phyloP scores from a whole-genome alignment of 2,797 vertebrate species.

The Sebastes cheni region DNA sequence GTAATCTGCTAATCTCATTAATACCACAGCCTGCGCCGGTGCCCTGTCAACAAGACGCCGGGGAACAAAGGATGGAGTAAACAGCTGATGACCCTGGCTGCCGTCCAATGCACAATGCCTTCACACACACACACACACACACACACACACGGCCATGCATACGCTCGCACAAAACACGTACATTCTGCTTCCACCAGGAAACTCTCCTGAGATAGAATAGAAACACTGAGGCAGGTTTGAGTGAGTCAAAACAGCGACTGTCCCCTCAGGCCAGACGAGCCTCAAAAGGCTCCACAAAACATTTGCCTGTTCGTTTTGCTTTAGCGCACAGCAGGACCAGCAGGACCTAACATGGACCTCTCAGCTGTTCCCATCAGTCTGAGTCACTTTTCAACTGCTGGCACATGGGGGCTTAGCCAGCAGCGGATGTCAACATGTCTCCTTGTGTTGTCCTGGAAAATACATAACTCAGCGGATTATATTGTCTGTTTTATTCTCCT shows the following conservation, averaged over 20 bases:
- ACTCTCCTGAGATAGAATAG: constrained; percentile 10
- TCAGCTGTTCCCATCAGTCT: constrained; percentile 66
- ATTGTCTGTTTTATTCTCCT: constrained; percentile 13
- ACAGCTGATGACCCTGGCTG: constrained; percentile 74
- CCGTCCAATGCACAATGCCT: constrained; percentile 20
- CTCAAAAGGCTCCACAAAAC: constrained; percentile 46
- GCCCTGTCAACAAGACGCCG: constrained; percentile 68
- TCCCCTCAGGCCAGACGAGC: constrained; percentile 37
- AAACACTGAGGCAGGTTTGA: constrained; percentile 5
- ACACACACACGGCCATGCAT: background rate
- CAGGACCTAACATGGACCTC: constrained; percentile 21
- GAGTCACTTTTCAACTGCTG: constrained; percentile 28
- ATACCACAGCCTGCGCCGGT: constrained; percentile 61
- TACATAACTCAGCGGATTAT: constrained; percentile 1
- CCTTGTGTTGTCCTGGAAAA: constrained; percentile 28
- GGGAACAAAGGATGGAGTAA: constrained; percentile 71
- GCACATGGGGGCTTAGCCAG: constrained; percentile 1
- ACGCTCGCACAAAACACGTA: background rate
- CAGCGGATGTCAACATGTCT: constrained; percentile 23
- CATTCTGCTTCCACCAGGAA: constrained; percentile 12
- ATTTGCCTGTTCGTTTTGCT: constrained; percentile 11
- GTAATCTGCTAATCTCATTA: constrained; percentile 86
- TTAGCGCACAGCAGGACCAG: constrained; percentile 46
- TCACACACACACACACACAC: background rate
- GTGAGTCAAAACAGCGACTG: constrained; percentile 31